phyloP scores from a whole-genome alignment of 2,113 vertebrate genomes.

The Datnioides undecimradiatus region DNA sequence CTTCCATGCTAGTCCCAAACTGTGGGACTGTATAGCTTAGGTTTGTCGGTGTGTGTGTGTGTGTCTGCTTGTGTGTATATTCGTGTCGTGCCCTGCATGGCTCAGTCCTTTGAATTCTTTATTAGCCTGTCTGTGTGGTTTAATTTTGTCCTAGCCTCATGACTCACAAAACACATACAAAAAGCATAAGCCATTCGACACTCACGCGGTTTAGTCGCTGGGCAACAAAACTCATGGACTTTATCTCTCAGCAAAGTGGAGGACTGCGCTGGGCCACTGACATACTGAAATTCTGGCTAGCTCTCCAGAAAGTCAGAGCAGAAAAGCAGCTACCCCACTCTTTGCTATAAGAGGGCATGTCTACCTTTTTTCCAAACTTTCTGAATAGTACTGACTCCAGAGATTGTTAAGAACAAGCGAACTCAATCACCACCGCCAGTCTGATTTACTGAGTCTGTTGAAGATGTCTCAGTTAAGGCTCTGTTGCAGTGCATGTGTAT shows the following conservation, averaged over 20 bases:
- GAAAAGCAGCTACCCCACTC: slow-evolving; percentile 52
- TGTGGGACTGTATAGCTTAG: slow-evolving; percentile 23
- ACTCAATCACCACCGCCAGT: not conserved
- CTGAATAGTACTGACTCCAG: not conserved
- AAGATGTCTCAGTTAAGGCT: not conserved
- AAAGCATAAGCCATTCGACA: slow-evolving; percentile 41
- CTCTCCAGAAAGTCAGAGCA: slow-evolving; percentile 28
- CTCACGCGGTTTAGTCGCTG: slow-evolving; percentile 58
- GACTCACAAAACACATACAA: slow-evolving; percentile 56
- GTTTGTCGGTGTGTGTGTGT: not conserved
- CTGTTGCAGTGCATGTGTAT: not conserved
- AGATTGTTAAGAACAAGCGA: not conserved
- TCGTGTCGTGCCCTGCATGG: slow-evolving; percentile 25
- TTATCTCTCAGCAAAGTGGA: slow-evolving; percentile 60
- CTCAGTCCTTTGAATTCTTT: slow-evolving; percentile 54
- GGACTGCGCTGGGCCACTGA: slow-evolving; percentile 54
- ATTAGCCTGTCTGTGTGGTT: slow-evolving; percentile 64
- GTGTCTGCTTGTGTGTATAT: not conserved
- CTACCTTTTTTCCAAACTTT: not conserved
- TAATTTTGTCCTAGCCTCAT: slow-evolving; percentile 62
- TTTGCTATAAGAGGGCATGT: slow-evolving; percentile 16
- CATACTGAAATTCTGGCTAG: slow-evolving; percentile 56
- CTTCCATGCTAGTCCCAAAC: slow-evolving; percentile 29
- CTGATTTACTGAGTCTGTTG: not conserved
- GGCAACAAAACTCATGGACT: slow-evolving; percentile 59